Evolutionary conservation across 2,113 vertebrate species (phyloP).

Genomic region (Nannospalax galili): DNA sequence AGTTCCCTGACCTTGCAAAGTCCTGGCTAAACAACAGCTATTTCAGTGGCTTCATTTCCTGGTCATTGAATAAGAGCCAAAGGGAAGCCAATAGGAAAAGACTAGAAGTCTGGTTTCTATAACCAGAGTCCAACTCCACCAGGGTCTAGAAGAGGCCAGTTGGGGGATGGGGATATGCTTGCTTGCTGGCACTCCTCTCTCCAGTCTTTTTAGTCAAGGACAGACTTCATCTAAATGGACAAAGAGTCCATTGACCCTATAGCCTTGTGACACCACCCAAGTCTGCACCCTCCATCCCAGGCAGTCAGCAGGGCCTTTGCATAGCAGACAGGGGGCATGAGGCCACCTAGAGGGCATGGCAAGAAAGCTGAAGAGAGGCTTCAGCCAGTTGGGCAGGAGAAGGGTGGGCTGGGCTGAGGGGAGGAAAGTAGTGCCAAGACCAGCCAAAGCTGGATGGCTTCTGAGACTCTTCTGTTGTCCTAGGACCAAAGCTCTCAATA

Average conservation of each 20-base stretch:
- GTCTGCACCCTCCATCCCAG: neutral
- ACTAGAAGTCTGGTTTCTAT: neutral
- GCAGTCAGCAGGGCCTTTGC: neutral
- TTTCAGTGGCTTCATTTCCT: neutral
- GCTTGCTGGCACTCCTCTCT: constrained; percentile 40
- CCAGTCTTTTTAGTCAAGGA: neutral
- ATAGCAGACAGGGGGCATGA: constrained; percentile 43
- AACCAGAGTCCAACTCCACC: neutral
- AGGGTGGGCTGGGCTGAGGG: neutral
- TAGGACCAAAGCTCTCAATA: constrained; percentile 20
- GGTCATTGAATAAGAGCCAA: neutral
- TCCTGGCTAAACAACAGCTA: neutral
- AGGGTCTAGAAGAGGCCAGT: neutral
- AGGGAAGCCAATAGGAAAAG: neutral
- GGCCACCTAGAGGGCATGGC: constrained; percentile 41
- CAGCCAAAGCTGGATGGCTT: neutral
- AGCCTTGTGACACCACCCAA: constrained; percentile 68
- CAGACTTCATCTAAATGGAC: constrained; percentile 65
- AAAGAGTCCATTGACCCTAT: constrained; percentile 78
- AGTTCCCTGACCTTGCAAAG: neutral
- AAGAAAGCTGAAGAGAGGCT: neutral
- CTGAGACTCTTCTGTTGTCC: neutral
- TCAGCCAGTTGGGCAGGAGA: neutral
- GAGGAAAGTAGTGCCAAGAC: neutral
- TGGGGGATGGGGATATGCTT: neutral